Evolutionary conservation across 1,140 invertebrate species (phyloP).

Genomic region (Solenopsis invicta): DNA sequence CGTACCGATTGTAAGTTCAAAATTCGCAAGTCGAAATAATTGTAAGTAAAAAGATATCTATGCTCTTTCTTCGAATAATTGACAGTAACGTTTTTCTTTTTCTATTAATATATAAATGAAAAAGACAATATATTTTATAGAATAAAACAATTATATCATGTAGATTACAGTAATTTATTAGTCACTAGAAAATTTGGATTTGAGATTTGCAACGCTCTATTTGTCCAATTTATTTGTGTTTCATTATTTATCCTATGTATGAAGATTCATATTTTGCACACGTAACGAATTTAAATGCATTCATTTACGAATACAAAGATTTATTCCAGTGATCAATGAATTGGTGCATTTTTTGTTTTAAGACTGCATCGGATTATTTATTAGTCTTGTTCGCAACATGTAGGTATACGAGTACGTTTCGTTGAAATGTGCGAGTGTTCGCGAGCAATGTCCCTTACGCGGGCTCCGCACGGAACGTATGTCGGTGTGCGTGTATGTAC

Average conservation of each 20-base stretch:
- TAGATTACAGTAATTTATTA: no score
- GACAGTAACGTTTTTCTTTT: neutral
- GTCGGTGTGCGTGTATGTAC: neutral
- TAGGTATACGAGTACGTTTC: neutral
- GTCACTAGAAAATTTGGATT: no score
- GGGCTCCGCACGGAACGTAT: no score
- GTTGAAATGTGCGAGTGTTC: neutral
- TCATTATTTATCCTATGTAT: neutral
- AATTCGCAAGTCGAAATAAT: no score
- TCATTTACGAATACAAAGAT: no score
- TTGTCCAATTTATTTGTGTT: no score
- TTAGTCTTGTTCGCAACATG: neutral
- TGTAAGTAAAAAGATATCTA: neutral
- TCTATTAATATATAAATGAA: neutral
- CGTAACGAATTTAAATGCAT: neutral
- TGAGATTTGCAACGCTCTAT: no score
- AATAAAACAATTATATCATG: no score
- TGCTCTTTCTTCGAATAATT: neutral
- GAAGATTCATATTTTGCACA: neutral
- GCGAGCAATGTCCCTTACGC: conserved; percentile 1
- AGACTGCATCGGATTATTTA: neutral
- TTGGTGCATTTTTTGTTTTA: neutral
- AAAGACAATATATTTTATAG: neutral
- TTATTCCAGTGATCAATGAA: neutral
- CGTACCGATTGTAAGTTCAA: no score